Evolutionary conservation across 2,113 vertebrate genomes (phyloP), one percentile per base, ranked within the genome.

Genomic region (Gambusia affinis): DNA sequence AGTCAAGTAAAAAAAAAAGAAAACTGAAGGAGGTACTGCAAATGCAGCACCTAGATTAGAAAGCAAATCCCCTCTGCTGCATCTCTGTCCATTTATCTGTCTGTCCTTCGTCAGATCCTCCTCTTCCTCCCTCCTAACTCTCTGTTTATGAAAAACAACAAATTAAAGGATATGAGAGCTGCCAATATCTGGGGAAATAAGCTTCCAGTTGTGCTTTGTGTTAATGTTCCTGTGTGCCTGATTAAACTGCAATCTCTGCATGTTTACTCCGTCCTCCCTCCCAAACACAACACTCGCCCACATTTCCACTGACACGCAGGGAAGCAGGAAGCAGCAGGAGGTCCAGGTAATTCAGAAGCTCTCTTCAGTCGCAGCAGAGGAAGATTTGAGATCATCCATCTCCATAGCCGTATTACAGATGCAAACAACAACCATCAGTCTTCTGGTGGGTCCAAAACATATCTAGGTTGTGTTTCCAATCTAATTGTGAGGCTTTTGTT

Each of bases 91-190:
- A 15, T 64, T 65, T 64, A 63, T 68, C 57, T 78, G 57, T 68
- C 60, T 24, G 60, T 69, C 75, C 33, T 51, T 69, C 64, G 33
- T 57, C 57, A 66, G 66, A 10, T 64, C 79, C 44, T 75, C 79
- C 31, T 77, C 61, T 39, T 76, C 24, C 47, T 65, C 65, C 33
- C 57, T 39, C 28, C 60, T 60, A 17, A 33, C 73, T 64, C 0
- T 12, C 63, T 73, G 71, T 79, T 79, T 87, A 84, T 87, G 85
- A 84, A 73, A 75, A 87, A 76, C 69, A 86, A 74, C 74, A 87
- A 79, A 84, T 84, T 76, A 84, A 47, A 73, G 78, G 72, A 79
- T 81, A 73, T 73, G 78, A 81, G 37, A 57, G 54, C 29, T 28
- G 65, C 39, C 29, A 67, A 30, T 37, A 71, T 84, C 85, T 35